Evolutionary conservation across 1,140 invertebrate species (phyloP).

Genomic region (Aphis craccivora): DNA sequence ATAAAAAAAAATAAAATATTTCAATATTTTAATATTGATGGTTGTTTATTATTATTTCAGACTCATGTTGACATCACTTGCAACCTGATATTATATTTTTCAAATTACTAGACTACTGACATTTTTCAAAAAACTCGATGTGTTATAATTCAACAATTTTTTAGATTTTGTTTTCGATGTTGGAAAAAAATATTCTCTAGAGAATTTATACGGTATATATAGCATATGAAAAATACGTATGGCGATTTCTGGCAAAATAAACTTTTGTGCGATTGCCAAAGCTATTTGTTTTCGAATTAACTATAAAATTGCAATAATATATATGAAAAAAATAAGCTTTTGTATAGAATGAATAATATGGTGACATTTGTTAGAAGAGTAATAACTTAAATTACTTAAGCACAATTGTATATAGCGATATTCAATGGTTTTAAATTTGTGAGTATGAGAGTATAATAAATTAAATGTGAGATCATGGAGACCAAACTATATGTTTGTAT

Average conservation of each 20-base stretch:
- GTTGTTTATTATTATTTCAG: neutral
- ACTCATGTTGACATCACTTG: too few relatives aligned
- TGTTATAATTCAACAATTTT: conserved; percentile 16
- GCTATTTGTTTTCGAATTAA: conserved; percentile 31
- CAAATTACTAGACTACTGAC: neutral
- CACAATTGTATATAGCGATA: neutral
- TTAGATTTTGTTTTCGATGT: conserved; percentile 8
- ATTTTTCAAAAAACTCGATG: neutral
- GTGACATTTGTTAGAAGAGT: neutral
- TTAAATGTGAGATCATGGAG: neutral
- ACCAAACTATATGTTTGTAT: neutral
- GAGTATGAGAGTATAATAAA: neutral
- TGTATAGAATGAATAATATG: neutral
- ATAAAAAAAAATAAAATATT: neutral
- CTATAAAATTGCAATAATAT: conserved; percentile 15
- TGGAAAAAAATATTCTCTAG: conserved; percentile 24
- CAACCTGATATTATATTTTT: neutral
- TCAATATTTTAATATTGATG: neutral
- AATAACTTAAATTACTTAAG: neutral
- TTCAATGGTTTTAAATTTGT: neutral
- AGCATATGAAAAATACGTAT: conserved; percentile 14
- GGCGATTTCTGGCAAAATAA: conserved; percentile 19
- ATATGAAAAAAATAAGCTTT: neutral
- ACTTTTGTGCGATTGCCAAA: conserved; percentile 34
- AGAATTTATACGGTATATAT: conserved; percentile 34